Conservation (phyloP, 1,140 invertebrate genomes). For the Heliothis subflexa region DNA sequence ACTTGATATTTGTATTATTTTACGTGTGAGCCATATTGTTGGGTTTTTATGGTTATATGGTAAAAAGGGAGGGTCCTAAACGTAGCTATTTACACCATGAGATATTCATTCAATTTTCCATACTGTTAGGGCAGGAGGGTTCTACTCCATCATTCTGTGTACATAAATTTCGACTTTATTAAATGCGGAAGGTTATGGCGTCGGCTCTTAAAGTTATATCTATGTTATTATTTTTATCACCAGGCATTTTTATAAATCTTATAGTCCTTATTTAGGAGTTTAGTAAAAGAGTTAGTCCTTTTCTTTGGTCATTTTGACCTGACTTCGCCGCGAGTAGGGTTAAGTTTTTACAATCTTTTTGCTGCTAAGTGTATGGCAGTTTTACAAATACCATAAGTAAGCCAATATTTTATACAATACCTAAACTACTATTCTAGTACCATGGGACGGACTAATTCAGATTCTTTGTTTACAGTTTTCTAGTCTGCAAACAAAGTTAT, state of each 20-base stretch:
- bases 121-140: conserved; percentile 3
- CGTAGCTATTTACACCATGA: conserved; percentile 38
- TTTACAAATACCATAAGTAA: too few species aligned
- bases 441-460: too few species aligned
- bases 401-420: too few species aligned
- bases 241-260: background rate
- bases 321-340: too few species aligned
- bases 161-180: conserved; percentile 31
- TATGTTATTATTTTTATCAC: conserved; percentile 13
- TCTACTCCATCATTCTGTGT: conserved; percentile 4
- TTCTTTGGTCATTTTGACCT: too few species aligned
- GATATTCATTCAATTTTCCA: conserved; percentile 45
- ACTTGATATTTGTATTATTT: conserved; percentile 43
- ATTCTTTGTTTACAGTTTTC: too few species aligned
- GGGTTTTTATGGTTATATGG: conserved; percentile 44
- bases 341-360: too few species aligned
- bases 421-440: too few species aligned
- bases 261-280: background rate
- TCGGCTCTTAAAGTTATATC: conserved; percentile 4
- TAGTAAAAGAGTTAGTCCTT: too few species aligned
- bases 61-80: conserved; percentile 40
- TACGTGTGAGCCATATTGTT: conserved; percentile 36
- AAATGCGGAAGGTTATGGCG: background rate
- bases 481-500: too few species aligned
- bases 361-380: too few species aligned